Evolutionary conservation across 1,140 invertebrate genomes (phyloP).

Genomic region (Galleria mellonella): DNA sequence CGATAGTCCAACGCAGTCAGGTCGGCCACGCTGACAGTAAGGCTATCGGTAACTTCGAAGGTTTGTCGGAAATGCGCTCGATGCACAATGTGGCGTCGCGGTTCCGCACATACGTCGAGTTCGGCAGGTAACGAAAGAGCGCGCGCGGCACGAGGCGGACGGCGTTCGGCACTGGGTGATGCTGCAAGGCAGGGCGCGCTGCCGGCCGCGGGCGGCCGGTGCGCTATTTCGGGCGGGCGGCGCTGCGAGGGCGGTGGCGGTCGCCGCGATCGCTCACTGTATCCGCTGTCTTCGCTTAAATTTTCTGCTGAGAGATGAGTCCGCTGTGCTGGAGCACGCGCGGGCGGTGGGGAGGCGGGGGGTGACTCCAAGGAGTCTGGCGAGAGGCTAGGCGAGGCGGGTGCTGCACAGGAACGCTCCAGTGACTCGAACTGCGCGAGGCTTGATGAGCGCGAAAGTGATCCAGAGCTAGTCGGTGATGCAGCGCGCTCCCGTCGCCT

Average conservation of each 20-base stretch:
- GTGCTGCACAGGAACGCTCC: conserved; percentile 78
- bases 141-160: conserved; percentile 64
- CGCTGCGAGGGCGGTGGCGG: conserved; percentile 48
- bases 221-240: conserved; percentile 45
- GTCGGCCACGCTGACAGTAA: conserved; percentile 68
- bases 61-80: conserved; percentile 57
- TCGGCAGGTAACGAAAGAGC: conserved; percentile 63
- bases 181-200: conserved; percentile 51
- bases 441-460: conserved; percentile 82
- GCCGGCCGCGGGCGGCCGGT: conserved; percentile 41
- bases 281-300: conserved; percentile 84
- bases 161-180: conserved; percentile 45
- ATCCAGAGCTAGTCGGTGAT: conserved; percentile 63
- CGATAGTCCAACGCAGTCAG: conserved; percentile 66
- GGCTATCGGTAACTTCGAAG: conserved; percentile 60
- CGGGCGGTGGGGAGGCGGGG: conserved; percentile 58
- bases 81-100: conserved; percentile 39
- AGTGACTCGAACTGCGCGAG: conserved; percentile 87
- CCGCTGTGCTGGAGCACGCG: conserved; percentile 32
- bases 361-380: conserved; percentile 59
- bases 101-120: conserved; percentile 72
- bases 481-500: conserved; percentile 74
- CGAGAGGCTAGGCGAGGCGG: conserved; percentile 60
- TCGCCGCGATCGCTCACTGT: conserved; percentile 72
- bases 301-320: conserved; percentile 81